A percentile compares a stretch with the other conserved stretches of the same genome.
phyloP scores from a whole-genome alignment of 2,888 invertebrate genomes.

The Perizoma flavofasciatum region DNA sequence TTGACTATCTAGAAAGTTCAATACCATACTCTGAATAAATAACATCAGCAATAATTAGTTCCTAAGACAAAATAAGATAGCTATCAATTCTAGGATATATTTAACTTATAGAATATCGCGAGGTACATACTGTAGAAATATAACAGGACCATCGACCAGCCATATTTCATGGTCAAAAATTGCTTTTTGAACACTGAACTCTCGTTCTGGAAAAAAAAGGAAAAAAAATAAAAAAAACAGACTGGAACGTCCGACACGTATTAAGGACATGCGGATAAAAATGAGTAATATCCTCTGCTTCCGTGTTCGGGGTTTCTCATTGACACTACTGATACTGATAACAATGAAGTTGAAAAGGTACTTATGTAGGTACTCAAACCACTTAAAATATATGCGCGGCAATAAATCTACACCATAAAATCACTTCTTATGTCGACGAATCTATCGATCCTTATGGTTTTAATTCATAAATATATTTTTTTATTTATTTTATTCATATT shows the following conservation, averaged over 20 bases:
- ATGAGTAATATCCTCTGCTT: no score
- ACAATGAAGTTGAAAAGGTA: no score
- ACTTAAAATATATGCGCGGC: no score
- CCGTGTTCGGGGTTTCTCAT: no score
- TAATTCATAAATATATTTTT: no score
- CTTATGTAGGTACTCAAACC: no score
- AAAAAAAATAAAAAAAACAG: conserved; percentile 13
- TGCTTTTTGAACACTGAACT: conserved; percentile 53
- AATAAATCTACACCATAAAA: no score
- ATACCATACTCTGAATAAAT: conserved; percentile 11
- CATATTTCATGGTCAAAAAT: conserved; percentile 60
- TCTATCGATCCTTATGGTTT: no score
- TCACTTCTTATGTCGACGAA: no score
- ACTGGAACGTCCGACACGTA: not conserved
- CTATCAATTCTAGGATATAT: conserved; percentile 36
- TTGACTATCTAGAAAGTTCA: conserved; percentile 16
- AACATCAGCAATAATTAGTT: conserved; percentile 14
- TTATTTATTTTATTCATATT: no score
- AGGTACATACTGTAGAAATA: conserved; percentile 68
- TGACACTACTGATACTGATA: no score
- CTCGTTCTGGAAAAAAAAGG: conserved; percentile 62
- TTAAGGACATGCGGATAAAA: no score
- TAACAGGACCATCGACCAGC: conserved; percentile 65
- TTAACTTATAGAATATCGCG: conserved; percentile 46
- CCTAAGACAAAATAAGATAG: not conserved